These are phyloP conservation scores for Harpagus bidentatus DNA, from an alignment of 2,113 vertebrate genomes.

Conservation along the genomic window DNA sequence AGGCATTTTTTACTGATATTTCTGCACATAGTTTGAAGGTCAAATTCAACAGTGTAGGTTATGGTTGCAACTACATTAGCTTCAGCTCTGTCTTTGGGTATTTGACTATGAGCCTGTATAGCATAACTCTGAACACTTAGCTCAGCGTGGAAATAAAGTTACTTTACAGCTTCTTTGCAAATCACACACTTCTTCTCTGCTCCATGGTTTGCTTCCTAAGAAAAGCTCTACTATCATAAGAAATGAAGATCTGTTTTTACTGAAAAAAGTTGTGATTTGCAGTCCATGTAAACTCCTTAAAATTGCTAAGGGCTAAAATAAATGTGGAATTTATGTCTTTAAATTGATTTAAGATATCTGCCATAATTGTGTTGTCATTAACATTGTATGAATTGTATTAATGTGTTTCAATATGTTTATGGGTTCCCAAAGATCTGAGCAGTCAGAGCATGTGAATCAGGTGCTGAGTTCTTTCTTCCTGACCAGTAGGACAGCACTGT, in stretches of 20 bases:
- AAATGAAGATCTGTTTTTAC: not conserved
- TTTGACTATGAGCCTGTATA: not conserved
- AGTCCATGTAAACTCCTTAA: not conserved
- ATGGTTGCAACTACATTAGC: not conserved
- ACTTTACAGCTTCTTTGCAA: not conserved
- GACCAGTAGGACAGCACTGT: fast-evolving
- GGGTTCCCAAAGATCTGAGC: not conserved
- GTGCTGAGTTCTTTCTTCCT: not conserved
- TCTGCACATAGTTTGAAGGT: not conserved
- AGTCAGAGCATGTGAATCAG: not conserved
- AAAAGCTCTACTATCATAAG: not conserved
- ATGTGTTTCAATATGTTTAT: not conserved
- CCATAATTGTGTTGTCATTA: not conserved
- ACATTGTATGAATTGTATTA: not conserved
- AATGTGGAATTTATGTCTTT: not conserved
- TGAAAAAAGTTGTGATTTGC: not conserved
- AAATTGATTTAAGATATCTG: not conserved
- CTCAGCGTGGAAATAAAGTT: not conserved
- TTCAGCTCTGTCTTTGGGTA: not conserved
- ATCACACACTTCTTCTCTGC: not conserved
- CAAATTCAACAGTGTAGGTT: not conserved
- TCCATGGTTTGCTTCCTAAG: not conserved
- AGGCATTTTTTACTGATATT: not conserved
- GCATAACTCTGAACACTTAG: not conserved
- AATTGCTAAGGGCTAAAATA: not conserved